Evolutionary conservation across 2,888 invertebrate species (phyloP), one percentile per base, ranked within the genome.

Genomic region (Thera britannica): DNA sequence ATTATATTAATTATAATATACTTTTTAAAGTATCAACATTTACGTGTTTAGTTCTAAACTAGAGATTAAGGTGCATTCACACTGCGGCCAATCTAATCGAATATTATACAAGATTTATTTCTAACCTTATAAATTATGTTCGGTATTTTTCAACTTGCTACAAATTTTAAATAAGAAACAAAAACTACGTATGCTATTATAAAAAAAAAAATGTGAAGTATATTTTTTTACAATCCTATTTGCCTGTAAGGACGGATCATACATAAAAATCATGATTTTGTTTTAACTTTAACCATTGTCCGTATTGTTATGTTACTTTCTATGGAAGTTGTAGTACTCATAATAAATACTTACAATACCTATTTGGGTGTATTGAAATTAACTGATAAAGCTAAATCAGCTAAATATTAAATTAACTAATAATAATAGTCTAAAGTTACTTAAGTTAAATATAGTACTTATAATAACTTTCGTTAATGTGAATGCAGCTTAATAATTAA

Each of bases 1-100:
- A 61, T 62, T 54, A 60, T 60, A 71, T 77, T 75, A 56, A 23
- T 23, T 23, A 23, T 23, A 23, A 80, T 77, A 83, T 87, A 84
- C 82, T 84, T 86, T 84, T 75, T 72, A 83, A 80, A 84, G 82
- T 85, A 83, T 83, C 83, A 83, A 87, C 80, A 79, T 82, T 77
- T 76, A 68, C 23, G 58, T 77, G 65, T 73, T 79, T 57, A 56
- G n/a, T 62, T 67, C 35, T 60, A 67, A 66, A 38, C 65, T 73
- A 61, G 12, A 51, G 12, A 41, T 71, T 70, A 72, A 70, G 71
- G 71, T 71, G 74, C 70, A 70, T 68, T 65, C 74, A 72, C 72
- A 71, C 70, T 68, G 48, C 11, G 23, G 60, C 64, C 38, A 38
- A 63, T 56, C 12, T 58, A 67, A 5, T 41, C 56, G 38, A 41